Evolutionary conservation across 2,888 invertebrate species (phyloP).

Genomic region (Dryocosmus kuriphilus): DNA sequence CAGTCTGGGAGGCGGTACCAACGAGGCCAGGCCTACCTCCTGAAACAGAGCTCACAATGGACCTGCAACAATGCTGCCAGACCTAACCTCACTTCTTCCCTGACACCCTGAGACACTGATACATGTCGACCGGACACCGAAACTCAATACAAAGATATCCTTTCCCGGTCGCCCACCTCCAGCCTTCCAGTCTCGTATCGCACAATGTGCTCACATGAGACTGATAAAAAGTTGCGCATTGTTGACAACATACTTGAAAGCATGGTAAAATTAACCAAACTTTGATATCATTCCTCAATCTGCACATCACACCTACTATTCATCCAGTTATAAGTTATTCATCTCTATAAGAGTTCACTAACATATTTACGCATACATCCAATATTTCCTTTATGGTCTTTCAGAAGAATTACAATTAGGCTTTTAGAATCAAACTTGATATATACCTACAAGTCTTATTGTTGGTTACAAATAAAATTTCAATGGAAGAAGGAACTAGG

Average conservation of each 20-base stretch:
- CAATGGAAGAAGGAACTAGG: too few species aligned
- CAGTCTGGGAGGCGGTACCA: conserved; percentile 74
- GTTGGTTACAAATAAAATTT: too few species aligned
- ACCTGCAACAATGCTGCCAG: conserved; percentile 66
- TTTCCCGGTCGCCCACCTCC: conserved; percentile 39
- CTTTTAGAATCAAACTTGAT: too few species aligned
- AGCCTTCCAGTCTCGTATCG: conserved; percentile 19
- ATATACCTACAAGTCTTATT: too few species aligned
- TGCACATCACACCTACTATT: conserved; percentile 1
- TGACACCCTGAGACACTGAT: conserved; percentile 40
- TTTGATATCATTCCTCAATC: conserved; percentile 38
- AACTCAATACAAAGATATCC: conserved; percentile 40
- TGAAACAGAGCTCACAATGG: conserved; percentile 67
- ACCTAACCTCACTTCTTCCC: conserved; percentile 37
- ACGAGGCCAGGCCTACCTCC: conserved; percentile 71
- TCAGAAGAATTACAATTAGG: too few species aligned
- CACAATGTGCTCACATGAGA: conserved; percentile 30
- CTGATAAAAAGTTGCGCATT: conserved; percentile 30
- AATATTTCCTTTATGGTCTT: too few species aligned
- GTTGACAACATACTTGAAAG: conserved; percentile 38
- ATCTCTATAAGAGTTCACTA: not conserved
- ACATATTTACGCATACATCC: too few species aligned
- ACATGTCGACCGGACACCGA: conserved; percentile 38
- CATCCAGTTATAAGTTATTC: not conserved
- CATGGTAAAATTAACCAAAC: conserved; percentile 33